Base-by-base conservation (phyloP, 2,797 vertebrate genomes). In the Phyllotis vaccarum region DNA sequence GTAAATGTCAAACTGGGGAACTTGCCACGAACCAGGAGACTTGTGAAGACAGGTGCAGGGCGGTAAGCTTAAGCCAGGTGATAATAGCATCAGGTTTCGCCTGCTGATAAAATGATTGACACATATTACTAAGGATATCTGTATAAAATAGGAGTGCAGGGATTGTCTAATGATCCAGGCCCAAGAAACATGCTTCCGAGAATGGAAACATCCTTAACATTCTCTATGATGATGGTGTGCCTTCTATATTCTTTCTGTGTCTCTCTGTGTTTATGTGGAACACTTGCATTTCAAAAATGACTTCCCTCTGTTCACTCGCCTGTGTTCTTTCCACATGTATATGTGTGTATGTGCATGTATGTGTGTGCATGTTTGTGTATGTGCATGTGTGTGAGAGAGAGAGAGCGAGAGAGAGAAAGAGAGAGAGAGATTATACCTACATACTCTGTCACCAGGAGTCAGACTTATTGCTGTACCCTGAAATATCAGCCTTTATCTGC, bases 1-100 rank as follows among this genome's bases (percentile, higher is more conserved):
- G 76, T 85, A 90, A 97, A 72, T 92, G 16, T 94, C 24, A 72
- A 89, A 22, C 93, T 75, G 92, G n/a, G 97, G 89, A 97, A 95
- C 64, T 90, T 96, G 96, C 96, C 90, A 6, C 66, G 43, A 27
- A 92, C 95, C 97, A 94, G 91, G 43, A 62, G 72, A 83, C 49
- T 27, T 80, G 21, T 85, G 37, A 91, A 86, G 68, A 88, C 58
- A 58, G 85, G 85, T 29, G 31, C 6, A 3, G 40, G 49, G 22
- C 86, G 85, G 91, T 52, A 22, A 87, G 89, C 54, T 76, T 79
- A 34, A n/a, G 58, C 91, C 90, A 76, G 82, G 76, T 89, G 85
- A 92, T 49, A 81, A 60, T 62, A 52, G n/a, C 2, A 0, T 76
- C 78, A 88, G 24, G 34, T 89, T 90, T 70, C 88, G 86, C 74